phyloP scores from a whole-genome alignment of 1,140 invertebrate genomes.

The Triops longicaudatus region DNA sequence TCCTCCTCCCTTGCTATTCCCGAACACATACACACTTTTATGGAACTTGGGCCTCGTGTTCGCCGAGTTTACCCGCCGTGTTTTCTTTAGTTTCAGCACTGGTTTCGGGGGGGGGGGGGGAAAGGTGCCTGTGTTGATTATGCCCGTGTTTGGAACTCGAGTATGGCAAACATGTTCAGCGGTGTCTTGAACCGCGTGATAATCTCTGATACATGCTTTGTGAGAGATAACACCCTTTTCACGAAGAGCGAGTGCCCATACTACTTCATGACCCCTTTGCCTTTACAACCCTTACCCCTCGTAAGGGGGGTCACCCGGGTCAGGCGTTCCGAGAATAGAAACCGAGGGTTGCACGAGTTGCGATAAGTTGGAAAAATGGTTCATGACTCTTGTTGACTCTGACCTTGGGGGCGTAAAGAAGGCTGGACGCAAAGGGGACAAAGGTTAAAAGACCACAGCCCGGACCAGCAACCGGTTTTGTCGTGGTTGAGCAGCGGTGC shows the following conservation, averaged over 20 bases:
- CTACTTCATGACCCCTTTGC: neutral
- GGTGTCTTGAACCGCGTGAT: neutral
- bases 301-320: neutral
- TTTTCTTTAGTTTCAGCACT: neutral
- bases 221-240: neutral
- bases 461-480: neutral
- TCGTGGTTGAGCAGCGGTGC: neutral
- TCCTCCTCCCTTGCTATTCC: neutral
- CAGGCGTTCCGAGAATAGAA: neutral
- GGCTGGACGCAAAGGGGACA: neutral
- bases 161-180: neutral
- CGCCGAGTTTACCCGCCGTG: neutral
- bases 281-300: neutral
- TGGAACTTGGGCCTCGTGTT: neutral
- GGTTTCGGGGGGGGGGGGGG: too few species aligned
- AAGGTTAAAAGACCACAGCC: constrained; percentile 7
- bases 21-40: neutral
- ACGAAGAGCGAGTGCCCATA: neutral
- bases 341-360: neutral
- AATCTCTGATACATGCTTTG: neutral
- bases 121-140: neutral
- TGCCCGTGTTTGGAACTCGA: neutral
- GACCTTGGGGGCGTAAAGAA: neutral
- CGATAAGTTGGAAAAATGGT: neutral
- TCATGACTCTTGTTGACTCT: neutral